Evolutionary conservation across 2,888 invertebrate genomes (phyloP).

Genomic region (Oegoconia quadripuncta): DNA sequence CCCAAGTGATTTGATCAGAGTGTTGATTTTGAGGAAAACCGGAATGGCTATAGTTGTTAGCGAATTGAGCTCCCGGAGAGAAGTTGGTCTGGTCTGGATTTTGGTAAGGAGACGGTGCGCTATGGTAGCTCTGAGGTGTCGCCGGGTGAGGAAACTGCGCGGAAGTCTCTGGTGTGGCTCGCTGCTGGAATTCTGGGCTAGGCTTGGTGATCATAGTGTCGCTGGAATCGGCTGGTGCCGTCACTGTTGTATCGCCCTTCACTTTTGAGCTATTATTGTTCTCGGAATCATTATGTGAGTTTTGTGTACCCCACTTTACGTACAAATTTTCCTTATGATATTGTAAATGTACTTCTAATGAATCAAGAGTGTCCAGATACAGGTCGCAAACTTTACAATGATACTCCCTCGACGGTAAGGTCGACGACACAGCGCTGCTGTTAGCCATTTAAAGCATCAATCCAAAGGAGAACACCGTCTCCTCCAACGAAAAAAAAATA

Average conservation of each 20-base stretch:
- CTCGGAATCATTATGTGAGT: conserved; percentile 78
- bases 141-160: conserved; percentile 81
- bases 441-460: conserved; percentile 77
- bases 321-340: conserved; percentile 89
- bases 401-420: conserved; percentile 79
- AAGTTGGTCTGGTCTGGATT: conserved; percentile 79
- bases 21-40: conserved; percentile 73
- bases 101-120: conserved; percentile 83
- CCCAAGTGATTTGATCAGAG: conserved; percentile 70
- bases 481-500: conserved; percentile 75
- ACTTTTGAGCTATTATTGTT: conserved; percentile 83
- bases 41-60: conserved; percentile 69
- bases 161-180: conserved; percentile 79
- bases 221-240: conserved; percentile 87
- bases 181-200: conserved; percentile 79
- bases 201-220: conserved; percentile 82
- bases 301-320: conserved; percentile 84
- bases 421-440: conserved; percentile 74
- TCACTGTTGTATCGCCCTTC: conserved; percentile 79
- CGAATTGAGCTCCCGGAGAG: conserved; percentile 76
- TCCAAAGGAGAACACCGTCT: conserved; percentile 68
- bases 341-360: conserved; percentile 88
- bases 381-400: conserved; percentile 88
- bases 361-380: conserved; percentile 86
- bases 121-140: conserved; percentile 82